Conservation (phyloP, 2,888 invertebrate genomes). For the Drosophila aldrichi region DNA sequence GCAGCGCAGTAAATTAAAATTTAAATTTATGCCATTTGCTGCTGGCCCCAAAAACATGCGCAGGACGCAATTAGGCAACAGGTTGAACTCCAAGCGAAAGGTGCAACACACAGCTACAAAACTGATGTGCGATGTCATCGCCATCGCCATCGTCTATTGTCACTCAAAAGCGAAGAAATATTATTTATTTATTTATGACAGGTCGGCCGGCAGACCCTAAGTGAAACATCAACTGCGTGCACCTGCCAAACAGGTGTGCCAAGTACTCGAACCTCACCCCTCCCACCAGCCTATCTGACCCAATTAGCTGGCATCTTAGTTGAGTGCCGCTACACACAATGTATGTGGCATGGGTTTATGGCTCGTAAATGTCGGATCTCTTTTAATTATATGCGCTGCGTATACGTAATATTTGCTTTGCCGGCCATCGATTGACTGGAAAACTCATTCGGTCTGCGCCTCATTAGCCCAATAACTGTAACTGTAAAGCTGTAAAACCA, state of each 20-base stretch:
- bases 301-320: conserved; percentile 65
- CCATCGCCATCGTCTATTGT: conserved; percentile 77
- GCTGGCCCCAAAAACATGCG: conserved; percentile 53
- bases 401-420: conserved; percentile 63
- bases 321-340: conserved; percentile 59
- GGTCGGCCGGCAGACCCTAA: conserved; percentile 43
- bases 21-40: conserved; percentile 82
- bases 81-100: conserved; percentile 45
- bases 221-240: conserved; percentile 75
- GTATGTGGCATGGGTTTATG: conserved; percentile 70
- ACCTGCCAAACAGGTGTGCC: conserved; percentile 72
- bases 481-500: conserved; percentile 78
- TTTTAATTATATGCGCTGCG: conserved; percentile 62
- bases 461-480: conserved; percentile 70
- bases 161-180: conserved; percentile 63
- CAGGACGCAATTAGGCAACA: conserved; percentile 73
- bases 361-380: conserved; percentile 71
- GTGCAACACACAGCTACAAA: conserved; percentile 48
- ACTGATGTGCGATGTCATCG: conserved; percentile 69
- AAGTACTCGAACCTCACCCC: conserved; percentile 2
- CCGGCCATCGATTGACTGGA: conserved; percentile 33
- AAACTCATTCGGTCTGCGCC: conserved; percentile 19
- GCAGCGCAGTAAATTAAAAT: conserved; percentile 81
- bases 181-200: conserved; percentile 80
- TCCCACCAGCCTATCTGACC: conserved; percentile 53